Base-by-base conservation (phyloP, 1,140 invertebrate genomes). In the Drosophila eugracilis region DNA sequence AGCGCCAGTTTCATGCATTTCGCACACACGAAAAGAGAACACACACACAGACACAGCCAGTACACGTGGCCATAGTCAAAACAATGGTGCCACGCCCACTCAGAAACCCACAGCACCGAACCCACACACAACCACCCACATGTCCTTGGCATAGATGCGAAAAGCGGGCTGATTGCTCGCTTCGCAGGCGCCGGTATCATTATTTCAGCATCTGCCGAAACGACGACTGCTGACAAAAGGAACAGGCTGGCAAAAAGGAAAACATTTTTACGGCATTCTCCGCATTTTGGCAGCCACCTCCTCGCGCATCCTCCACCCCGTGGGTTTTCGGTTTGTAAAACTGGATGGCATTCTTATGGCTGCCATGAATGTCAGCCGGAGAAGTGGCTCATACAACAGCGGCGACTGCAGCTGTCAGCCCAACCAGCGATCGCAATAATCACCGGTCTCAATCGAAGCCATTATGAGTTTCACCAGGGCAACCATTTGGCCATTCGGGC, bases 81-180 rank as follows among this genome's bases (percentile, higher is more conserved):
- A 85, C 72, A 86, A 77, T 74, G 73, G 44, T 32, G 54, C 58
- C 37, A 26, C 42, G 9, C 44, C 44, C 9, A 17, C 44, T 2
- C 30, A 3, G 6, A 12, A 32, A 0, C 30, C n/a, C n/a, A n/a
- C 30, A 32, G 9, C 30, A 12, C 30, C 30, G n/a, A n/a, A n/a
- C n/a, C n/a, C n/a, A n/a, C 39, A n/a, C 9, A 2, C 37, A 10
- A 9, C 6, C 37, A 41, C 37, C 39, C 41, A 59, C 57, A 86
- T 77, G 81, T 85, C 81, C 81, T 85, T 86, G 81, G 81, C 81
- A 77, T 74, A 67, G 80, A 85, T 85, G 58, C 53, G 45, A 41
- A 47, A 53, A 50, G 59, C 44, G 36, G 28, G 54, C 53, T 85
- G 80, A 84, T 86, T 84, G 80, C 76, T 84, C 80, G 76, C 81